phyloP scores from a whole-genome alignment of 2,888 invertebrate genomes.

The Melieria omissa region DNA sequence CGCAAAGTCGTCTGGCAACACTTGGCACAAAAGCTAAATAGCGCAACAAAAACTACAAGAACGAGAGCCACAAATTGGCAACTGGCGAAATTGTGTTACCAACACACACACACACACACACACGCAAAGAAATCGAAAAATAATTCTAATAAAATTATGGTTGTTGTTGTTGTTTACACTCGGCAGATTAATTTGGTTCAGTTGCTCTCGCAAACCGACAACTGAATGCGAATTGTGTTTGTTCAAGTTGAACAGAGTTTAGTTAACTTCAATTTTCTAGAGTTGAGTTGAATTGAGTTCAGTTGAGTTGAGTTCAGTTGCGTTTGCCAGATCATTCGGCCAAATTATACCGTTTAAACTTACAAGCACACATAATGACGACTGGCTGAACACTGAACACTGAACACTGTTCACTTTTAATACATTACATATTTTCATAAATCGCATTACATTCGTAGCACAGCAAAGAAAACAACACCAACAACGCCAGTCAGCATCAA shows the following conservation, averaged over 20 bases:
- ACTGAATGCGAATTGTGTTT: too few relatives aligned
- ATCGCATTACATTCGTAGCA: conserved; percentile 10
- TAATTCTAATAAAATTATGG: not conserved
- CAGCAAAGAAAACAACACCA: not conserved
- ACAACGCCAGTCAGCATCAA: not conserved
- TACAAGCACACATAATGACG: not conserved
- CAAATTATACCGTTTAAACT: conserved; percentile 3
- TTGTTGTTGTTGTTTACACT: not conserved
- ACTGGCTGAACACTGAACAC: too few relatives aligned
- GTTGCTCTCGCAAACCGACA: not conserved
- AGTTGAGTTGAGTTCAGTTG: too few relatives aligned
- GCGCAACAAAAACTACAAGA: not conserved
- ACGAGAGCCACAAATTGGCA: not conserved
- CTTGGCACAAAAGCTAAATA: not conserved
- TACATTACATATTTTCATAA: conserved; percentile 7
- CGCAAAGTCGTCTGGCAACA: not conserved
- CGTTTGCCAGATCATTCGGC: not conserved
- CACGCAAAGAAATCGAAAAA: not conserved
- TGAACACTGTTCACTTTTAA: conserved; percentile 12
- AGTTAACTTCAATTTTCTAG: too few relatives aligned
- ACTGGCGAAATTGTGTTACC: not conserved
- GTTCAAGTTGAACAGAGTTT: too few relatives aligned
- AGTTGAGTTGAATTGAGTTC: too few relatives aligned
- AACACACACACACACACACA: not conserved
- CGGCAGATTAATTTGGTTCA: not conserved